Percentiles rank a stretch among this genome's conserved stretches.
These are phyloP conservation scores for Hirtodrosophila cameraria DNA, from an alignment of 2,888 invertebrate genomes.

Conservation along the genomic window DNA sequence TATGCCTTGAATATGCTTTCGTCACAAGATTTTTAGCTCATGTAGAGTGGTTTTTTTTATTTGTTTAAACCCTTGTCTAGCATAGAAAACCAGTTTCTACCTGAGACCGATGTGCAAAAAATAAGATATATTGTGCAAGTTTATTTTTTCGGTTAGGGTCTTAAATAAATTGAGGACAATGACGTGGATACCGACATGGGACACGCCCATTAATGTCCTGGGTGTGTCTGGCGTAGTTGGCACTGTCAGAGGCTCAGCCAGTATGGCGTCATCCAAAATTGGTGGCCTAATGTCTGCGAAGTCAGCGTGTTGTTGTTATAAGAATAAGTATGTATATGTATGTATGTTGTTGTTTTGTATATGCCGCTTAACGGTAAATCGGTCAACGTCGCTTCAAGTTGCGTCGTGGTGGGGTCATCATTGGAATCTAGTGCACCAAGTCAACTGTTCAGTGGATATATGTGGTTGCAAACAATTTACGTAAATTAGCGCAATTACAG, in stretches of 20 bases:
- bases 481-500: constrained; percentile 69
- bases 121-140: no score
- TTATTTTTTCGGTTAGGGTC: no score
- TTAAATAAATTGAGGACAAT: constrained; percentile 4
- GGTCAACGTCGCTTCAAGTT: no score
- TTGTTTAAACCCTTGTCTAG: no score
- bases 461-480: constrained; percentile 64
- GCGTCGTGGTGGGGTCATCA: constrained; percentile 49
- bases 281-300: constrained; percentile 6
- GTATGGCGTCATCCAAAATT: constrained; percentile 45
- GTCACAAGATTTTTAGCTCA: no score
- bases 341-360: background rate
- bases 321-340: no score
- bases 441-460: constrained; percentile 42
- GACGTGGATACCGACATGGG: background rate
- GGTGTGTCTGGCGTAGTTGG: constrained; percentile 33
- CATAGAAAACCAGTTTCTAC: no score
- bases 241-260: background rate
- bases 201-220: constrained; percentile 28
- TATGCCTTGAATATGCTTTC: no score
- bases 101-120: no score
- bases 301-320: constrained; percentile 10
- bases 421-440: constrained; percentile 62
- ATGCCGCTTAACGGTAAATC: constrained; percentile 43
- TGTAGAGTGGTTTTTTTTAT: no score